phyloP scores from a whole-genome alignment of 2,797 vertebrate species.

The Alcedo atthis region DNA sequence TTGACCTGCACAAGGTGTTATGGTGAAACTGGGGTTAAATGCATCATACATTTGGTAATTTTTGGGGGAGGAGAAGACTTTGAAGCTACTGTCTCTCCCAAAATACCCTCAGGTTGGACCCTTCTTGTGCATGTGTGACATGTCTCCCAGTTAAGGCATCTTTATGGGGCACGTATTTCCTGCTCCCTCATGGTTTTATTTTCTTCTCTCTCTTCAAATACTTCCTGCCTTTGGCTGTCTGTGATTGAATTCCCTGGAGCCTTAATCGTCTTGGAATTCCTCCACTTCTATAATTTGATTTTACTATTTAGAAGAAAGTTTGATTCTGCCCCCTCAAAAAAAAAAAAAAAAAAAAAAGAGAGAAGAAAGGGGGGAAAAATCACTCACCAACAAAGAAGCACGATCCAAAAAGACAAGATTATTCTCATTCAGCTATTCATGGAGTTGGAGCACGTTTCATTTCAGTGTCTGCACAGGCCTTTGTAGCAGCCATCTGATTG shows the following conservation, averaged over 20 bases:
- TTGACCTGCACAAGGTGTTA: not conserved
- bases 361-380: rapidly evolving
- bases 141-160: not conserved
- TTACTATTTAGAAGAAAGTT: slow-evolving; percentile 34
- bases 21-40: not conserved
- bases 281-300: slow-evolving; percentile 39
- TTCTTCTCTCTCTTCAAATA: slow-evolving; percentile 18
- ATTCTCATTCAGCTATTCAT: slow-evolving; percentile 29
- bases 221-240: slow-evolving; percentile 36
- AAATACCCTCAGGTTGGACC: not conserved
- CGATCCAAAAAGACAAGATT: slow-evolving; percentile 24
- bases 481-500: slow-evolving; percentile 69
- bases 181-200: not conserved
- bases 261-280: slow-evolving; percentile 24
- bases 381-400: not conserved
- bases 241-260: slow-evolving; percentile 8
- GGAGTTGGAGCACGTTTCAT: slow-evolving; percentile 7
- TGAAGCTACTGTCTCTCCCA: not conserved
- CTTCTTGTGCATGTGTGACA: not conserved
- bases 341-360: not conserved
- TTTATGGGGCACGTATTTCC: slow-evolving; percentile 41
- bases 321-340: not conserved
- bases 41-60: not conserved
- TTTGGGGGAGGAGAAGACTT: not conserved
- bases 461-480: slow-evolving; percentile 34